These are phyloP conservation scores for Drosophila nigrodunni DNA, from an alignment of 1,140 invertebrate genomes.

Conservation along the genomic window DNA sequence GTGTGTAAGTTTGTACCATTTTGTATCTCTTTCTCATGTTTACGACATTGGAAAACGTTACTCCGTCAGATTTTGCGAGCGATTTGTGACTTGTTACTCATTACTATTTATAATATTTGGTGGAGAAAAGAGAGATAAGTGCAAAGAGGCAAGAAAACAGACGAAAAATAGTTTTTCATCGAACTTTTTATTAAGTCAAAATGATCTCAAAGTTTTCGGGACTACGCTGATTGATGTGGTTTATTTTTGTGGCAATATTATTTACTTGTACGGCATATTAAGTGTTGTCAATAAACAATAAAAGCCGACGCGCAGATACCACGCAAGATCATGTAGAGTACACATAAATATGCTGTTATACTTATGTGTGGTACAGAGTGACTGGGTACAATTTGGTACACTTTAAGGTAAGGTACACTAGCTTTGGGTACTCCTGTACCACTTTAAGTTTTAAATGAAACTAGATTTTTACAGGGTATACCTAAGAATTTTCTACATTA, in stretches of 20 bases:
- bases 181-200: constrained; percentile 7
- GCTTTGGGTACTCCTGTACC: no score
- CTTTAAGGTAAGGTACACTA: no score
- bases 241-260: not conserved
- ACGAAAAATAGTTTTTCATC: constrained; percentile 2
- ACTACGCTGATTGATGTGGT: constrained; percentile 4
- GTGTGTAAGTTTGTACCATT: no score
- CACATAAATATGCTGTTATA: no score
- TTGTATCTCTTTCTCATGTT: constrained; percentile 6
- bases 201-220: not conserved
- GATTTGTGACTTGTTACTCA: constrained; percentile 21
- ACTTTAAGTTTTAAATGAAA: no score
- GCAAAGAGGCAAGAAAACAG: constrained; percentile 13
- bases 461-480: not conserved
- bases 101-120: constrained; percentile 32
- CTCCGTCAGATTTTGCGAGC: constrained; percentile 10
- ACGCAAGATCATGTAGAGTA: not conserved
- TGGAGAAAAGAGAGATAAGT: constrained; percentile 18
- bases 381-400: no score
- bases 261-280: not conserved
- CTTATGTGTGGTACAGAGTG: not conserved
- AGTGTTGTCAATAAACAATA: not conserved
- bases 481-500: not conserved
- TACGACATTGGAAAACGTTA: constrained; percentile 23
- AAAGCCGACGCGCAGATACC: not conserved